Percentiles rank a stretch among this genome's conserved stretches.
These are phyloP conservation scores for Thereva nobilitata DNA, from an alignment of 2,888 invertebrate genomes.

Conservation along the genomic window DNA sequence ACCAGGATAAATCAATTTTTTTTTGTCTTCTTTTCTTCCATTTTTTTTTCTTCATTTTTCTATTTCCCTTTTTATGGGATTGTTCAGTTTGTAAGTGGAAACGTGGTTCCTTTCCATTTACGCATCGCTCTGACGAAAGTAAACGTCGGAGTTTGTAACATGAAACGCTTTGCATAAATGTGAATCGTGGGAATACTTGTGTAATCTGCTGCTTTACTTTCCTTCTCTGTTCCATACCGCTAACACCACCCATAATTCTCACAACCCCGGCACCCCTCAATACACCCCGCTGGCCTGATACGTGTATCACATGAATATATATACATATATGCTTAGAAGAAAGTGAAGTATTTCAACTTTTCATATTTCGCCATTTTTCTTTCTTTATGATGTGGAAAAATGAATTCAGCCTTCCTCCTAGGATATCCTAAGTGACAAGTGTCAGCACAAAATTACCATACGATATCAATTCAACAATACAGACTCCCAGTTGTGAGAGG, in stretches of 20 bases:
- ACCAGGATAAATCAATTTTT: slow-evolving; percentile 24
- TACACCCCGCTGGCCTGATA: slow-evolving; percentile 22
- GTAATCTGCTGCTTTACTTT: no score
- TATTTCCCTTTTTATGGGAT: slow-evolving; percentile 23
- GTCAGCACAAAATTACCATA: slow-evolving; percentile 30
- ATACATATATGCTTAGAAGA: neutral
- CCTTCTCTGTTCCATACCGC: no score
- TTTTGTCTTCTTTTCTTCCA: slow-evolving; percentile 14
- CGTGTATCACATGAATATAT: slow-evolving; percentile 26
- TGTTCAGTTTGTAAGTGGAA: slow-evolving; percentile 6
- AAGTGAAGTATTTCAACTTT: slow-evolving; percentile 26
- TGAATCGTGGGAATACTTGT: slow-evolving; percentile 30
- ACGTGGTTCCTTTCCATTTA: slow-evolving; percentile 1
- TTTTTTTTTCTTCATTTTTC: slow-evolving; percentile 25
- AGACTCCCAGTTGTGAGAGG: slow-evolving; percentile 4
- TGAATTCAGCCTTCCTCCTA: slow-evolving; percentile 23
- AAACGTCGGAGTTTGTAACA: slow-evolving; percentile 16
- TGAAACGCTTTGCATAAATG: slow-evolving; percentile 32
- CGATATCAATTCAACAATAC: slow-evolving; percentile 25
- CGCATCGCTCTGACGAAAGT: neutral
- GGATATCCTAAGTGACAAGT: slow-evolving; percentile 23
- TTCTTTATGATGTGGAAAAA: slow-evolving; percentile 32
- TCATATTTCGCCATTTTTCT: slow-evolving; percentile 30
- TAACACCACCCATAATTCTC: no score
- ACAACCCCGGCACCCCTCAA: neutral